Percentiles rank a stretch among this genome's conserved stretches.
Evolutionary conservation across 2,113 vertebrate genomes (phyloP).

Genomic region (Actenoides lindsayi): DNA sequence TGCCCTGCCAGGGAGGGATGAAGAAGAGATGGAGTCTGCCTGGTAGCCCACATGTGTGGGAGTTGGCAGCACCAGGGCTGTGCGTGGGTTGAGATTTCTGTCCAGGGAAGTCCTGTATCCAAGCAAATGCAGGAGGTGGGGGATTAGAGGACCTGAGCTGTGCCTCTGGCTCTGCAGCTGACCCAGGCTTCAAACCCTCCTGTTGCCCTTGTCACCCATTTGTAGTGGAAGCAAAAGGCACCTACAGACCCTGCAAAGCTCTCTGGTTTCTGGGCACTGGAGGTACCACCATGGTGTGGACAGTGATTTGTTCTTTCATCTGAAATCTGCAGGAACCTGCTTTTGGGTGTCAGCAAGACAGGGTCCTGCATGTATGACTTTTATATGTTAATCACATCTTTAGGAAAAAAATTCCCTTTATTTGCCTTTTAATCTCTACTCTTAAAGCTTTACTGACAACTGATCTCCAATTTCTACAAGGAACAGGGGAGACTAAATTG

Average conservation of each 20-base stretch:
- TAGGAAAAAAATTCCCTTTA: not conserved
- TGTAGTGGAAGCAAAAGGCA: not conserved
- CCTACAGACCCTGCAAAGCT: not conserved
- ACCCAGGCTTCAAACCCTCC: not conserved
- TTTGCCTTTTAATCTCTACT: constrained; percentile 9
- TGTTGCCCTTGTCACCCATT: not conserved
- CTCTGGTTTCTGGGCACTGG: rapidly evolving
- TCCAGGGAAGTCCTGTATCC: rapidly evolving
- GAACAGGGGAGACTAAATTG: not conserved
- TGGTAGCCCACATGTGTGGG: not conserved
- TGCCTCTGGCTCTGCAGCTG: not conserved
- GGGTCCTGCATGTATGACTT: not conserved
- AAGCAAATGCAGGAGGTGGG: not conserved
- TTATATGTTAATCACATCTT: not conserved
- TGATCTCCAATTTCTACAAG: not conserved
- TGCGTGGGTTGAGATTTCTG: not conserved
- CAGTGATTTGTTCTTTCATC: not conserved
- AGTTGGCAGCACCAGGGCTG: rapidly evolving
- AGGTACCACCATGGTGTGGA: not conserved
- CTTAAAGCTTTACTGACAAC: not conserved
- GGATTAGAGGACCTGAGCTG: not conserved
- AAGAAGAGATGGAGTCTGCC: not conserved
- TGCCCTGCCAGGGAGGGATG: not conserved
- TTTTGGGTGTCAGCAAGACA: not conserved
- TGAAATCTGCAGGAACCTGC: not conserved